phyloP scores from a whole-genome alignment of 2,797 vertebrate genomes.

The Balearica regulorum region DNA sequence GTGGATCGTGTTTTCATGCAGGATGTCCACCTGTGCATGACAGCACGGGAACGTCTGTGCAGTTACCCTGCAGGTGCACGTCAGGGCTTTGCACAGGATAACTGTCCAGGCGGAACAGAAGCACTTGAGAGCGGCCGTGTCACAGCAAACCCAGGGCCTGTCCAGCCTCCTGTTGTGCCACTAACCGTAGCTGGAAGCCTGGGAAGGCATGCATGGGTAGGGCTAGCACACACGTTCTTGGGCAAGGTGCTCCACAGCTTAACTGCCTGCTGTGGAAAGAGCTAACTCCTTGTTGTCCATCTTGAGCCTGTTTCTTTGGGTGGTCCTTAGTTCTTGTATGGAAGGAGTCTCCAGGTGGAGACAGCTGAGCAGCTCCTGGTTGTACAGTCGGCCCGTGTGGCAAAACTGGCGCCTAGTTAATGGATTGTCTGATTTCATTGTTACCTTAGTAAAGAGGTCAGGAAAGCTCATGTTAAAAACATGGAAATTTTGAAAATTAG shows the following conservation, averaged over 20 bases:
- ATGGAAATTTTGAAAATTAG: not conserved
- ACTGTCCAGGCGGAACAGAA: too few relatives aligned
- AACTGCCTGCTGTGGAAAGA: not conserved
- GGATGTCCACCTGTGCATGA: too few relatives aligned
- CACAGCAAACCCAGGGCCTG: not conserved
- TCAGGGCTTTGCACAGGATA: not conserved
- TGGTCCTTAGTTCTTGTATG: not conserved
- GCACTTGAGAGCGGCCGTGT: not conserved
- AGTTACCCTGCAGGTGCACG: not conserved
- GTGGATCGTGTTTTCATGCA: not conserved
- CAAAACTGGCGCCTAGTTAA: not conserved
- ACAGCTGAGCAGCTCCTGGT: not conserved
- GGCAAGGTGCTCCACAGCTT: not conserved
- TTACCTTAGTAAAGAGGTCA: not conserved
- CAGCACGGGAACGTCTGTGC: not conserved
- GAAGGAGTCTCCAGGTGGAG: not conserved
- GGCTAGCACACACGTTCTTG: not conserved
- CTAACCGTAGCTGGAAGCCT: not conserved
- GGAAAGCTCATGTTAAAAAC: not conserved
- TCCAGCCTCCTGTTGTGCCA: not conserved
- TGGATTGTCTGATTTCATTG: not conserved
- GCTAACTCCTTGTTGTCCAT: not conserved
- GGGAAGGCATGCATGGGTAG: not conserved
- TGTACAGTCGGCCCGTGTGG: accelerated
- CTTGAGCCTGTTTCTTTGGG: not conserved